Conservation (phyloP, 2,113 vertebrate species). For the Brachypodius melanocephalos region DNA sequence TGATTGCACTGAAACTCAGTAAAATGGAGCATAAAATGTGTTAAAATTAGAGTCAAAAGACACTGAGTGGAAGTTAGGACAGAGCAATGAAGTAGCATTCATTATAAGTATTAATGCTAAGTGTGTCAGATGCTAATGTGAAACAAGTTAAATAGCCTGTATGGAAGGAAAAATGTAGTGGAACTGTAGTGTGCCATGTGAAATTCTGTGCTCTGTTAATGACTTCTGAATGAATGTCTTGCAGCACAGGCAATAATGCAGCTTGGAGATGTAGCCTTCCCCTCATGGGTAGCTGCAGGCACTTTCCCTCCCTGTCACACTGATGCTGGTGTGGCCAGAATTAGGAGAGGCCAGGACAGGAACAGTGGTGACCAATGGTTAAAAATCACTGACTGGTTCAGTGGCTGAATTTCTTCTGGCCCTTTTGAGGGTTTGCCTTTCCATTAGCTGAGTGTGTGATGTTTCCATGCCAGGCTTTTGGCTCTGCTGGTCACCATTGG, state of each 20-base stretch:
- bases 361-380: neutral
- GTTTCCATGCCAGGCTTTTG: neutral
- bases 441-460: neutral
- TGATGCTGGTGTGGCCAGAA: neutral
- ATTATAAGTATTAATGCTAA: neutral
- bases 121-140: neutral
- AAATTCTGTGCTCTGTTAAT: neutral
- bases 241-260: neutral
- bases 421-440: neutral
- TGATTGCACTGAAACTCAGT: neutral
- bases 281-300: neutral
- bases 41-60: neutral
- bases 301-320: neutral
- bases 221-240: neutral
- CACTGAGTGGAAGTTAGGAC: neutral
- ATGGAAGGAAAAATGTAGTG: neutral
- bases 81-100: neutral
- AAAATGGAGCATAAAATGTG: neutral
- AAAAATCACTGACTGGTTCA: neutral
- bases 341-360: neutral
- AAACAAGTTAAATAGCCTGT: neutral
- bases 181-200: neutral
- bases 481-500: rapidly evolving
- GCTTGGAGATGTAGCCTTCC: neutral
- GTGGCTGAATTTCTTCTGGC: neutral